Percentiles rank a stretch among this genome's conserved stretches.
phyloP scores from a whole-genome alignment of 1,140 invertebrate genomes.

The Achroia grisella region DNA sequence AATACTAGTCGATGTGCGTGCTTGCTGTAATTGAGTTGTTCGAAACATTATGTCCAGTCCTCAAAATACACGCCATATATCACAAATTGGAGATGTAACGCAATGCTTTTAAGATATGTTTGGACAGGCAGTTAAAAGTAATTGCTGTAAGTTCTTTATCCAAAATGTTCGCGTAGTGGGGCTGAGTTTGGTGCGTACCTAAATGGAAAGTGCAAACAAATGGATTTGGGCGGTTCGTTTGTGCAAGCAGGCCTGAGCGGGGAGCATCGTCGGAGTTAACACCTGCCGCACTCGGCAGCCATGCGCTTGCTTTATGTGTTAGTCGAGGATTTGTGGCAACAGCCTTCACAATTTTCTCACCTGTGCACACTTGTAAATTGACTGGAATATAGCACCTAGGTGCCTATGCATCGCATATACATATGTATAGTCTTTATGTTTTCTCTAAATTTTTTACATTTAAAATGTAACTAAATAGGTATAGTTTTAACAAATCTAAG shows the following conservation, averaged over 20 bases:
- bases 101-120: conserved; percentile 39
- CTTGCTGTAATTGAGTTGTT: conserved; percentile 61
- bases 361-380: conserved; percentile 38
- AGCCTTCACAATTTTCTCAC: conserved; percentile 40
- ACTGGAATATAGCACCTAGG: conserved; percentile 15
- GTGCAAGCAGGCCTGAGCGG: conserved; percentile 33
- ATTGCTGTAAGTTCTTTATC: conserved; percentile 26
- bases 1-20: conserved; percentile 35
- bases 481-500: too few relatives aligned
- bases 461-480: too few relatives aligned
- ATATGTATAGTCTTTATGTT: too few relatives aligned
- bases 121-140: conserved; percentile 20
- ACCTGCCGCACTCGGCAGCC: conserved; percentile 50
- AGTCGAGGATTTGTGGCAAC: conserved; percentile 31
- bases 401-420: background rate
- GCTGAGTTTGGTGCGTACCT: conserved; percentile 20
- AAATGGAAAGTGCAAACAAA: conserved; percentile 52
- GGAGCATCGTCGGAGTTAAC: conserved; percentile 38
- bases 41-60: conserved; percentile 10
- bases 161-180: conserved; percentile 20
- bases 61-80: conserved; percentile 9
- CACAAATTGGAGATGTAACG: conserved; percentile 33
- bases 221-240: conserved; percentile 63
- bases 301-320: conserved; percentile 45
- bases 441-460: too few relatives aligned